A percentile compares a stretch with the other conserved stretches of the same genome.
phyloP scores from a whole-genome alignment of 2,113 vertebrate genomes.

The Elaphurus davidianus region DNA sequence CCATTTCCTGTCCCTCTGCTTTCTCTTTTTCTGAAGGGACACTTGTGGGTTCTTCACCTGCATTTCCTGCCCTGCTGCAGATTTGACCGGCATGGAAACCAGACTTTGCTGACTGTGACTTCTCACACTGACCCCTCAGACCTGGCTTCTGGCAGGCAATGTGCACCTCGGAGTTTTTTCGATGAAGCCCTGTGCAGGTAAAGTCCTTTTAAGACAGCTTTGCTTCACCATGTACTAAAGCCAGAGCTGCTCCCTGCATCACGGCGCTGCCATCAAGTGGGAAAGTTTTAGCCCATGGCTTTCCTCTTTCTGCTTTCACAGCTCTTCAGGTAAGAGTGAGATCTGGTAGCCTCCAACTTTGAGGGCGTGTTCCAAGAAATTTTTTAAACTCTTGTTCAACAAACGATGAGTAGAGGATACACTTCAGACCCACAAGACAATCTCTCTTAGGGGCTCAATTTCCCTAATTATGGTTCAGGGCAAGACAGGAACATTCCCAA shows the following conservation, averaged over 20 bases:
- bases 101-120: background rate
- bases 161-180: background rate
- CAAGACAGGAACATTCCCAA: background rate
- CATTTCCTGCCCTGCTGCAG: background rate
- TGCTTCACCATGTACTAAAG: background rate
- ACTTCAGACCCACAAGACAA: background rate
- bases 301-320: background rate
- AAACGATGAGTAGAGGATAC: background rate
- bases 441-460: background rate
- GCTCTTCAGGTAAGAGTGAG: background rate
- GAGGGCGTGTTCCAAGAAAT: background rate
- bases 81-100: background rate
- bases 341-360: background rate
- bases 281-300: background rate
- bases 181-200: background rate
- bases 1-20: background rate
- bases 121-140: background rate
- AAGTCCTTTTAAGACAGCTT: background rate
- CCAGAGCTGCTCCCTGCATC: background rate
- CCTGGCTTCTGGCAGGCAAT: background rate
- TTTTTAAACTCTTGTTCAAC: background rate
- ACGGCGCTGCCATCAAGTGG: fast-evolving
- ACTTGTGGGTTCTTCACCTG: background rate
- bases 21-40: background rate
- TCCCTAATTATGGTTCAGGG: background rate